Evolutionary conservation across 2,113 vertebrate genomes (phyloP), one percentile per base, ranked within the genome.

Genomic region (Bubo blakistoni): DNA sequence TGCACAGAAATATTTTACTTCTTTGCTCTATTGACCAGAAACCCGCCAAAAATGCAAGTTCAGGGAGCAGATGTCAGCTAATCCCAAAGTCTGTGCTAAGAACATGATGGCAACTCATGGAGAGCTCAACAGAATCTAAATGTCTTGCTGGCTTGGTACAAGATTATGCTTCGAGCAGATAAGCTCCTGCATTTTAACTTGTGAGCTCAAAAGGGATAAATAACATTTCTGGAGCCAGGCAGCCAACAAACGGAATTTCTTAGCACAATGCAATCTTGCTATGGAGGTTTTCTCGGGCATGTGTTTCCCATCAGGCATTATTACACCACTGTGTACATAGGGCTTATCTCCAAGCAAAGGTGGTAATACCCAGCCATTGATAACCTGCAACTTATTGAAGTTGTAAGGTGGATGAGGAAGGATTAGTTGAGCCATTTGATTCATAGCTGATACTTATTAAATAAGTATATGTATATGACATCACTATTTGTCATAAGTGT

Each of bases 131-230:
- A 94, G 81, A 95, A 93, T 88, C 71, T 90, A 47, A 94, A 86
- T 36, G 76, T 90, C 81, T 93, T 90, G 51, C 92, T 90, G 63
- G 62, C 92, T 90, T 83, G 67, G 88, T 96, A 83, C 47, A 92
- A 94, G 92, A 92, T 94, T 92, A 94, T n/a, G n/a, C 82, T 90
- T 38, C 8, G 0, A 92, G 90, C 55, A 90, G 88, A 94, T 94
- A 96, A 97, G 90, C 62, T 59, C 51, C 82, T 74, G 82, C 74
- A 86, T 95, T 96, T 95, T 95, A 90, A 95, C 94, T 86, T 77
- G 44, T 42, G 92, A 96, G 79, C 81, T 95, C 92, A 92, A 83
- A 93, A 74, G 59, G 86, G 86, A 94, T 96, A 96, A 96, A 94
- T 80, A 94, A 80, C 82, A 66, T 88, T 83, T 96, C 92, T 96